Conservation (phyloP, 2,797 vertebrate genomes). For the Lerista edwardsae region DNA sequence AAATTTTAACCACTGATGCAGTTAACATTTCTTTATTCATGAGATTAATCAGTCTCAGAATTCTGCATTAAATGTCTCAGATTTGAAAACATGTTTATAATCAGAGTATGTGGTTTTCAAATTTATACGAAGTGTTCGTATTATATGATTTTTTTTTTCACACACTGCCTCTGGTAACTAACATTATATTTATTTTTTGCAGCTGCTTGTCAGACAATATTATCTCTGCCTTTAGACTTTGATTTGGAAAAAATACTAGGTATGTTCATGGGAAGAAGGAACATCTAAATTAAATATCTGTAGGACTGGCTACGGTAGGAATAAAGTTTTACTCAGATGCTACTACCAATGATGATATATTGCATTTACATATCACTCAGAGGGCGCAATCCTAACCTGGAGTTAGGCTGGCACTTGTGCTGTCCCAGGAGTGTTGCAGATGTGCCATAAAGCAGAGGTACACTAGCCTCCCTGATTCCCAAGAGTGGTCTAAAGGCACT, state of each 20-base stretch:
- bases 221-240: slow-evolving; percentile 92
- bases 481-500: not conserved
- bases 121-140: too few species aligned
- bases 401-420: too few species aligned
- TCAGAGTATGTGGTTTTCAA: too few species aligned
- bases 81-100: too few species aligned
- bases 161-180: not conserved
- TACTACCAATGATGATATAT: not conserved
- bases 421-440: too few species aligned
- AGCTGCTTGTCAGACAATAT: slow-evolving; percentile 91
- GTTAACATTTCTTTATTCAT: too few species aligned
- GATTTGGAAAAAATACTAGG: slow-evolving; percentile 94
- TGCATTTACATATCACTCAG: not conserved
- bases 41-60: too few species aligned
- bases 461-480: too few species aligned
- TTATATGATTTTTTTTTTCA: slow-evolving; percentile 1
- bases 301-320: not conserved
- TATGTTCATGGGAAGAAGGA: slow-evolving; percentile 66
- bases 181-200: slow-evolving; percentile 68
- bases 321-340: not conserved
- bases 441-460: too few species aligned
- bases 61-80: too few species aligned
- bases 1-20: too few species aligned
- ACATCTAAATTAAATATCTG: slow-evolving; percentile 2
- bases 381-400: too few species aligned